These are phyloP conservation scores for Phainopepla nitens DNA, from an alignment of 2,113 vertebrate species.

Conservation along the genomic window DNA sequence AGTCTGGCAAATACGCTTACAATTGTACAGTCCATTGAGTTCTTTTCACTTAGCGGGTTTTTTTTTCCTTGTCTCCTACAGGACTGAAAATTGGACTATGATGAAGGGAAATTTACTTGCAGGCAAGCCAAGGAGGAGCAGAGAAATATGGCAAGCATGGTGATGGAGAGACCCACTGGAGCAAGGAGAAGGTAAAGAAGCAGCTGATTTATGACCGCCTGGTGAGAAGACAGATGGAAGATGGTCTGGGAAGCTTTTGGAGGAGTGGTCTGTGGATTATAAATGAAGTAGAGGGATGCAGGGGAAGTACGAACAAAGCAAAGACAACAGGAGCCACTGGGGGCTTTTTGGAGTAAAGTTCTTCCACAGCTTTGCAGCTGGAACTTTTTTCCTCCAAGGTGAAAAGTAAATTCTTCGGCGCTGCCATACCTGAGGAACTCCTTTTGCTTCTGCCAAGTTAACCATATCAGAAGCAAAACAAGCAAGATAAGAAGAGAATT, in stretches of 20 bases:
- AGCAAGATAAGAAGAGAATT: not conserved
- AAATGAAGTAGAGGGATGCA: not conserved
- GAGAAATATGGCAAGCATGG: not conserved
- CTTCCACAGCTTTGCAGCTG: not conserved
- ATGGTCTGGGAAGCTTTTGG: not conserved
- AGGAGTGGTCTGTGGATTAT: not conserved
- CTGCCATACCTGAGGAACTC: not conserved
- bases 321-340: not conserved
- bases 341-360: not conserved
- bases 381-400: not conserved
- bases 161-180: not conserved
- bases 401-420: not conserved
- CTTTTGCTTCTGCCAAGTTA: not conserved
- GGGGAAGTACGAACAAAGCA: not conserved
- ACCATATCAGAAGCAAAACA: not conserved
- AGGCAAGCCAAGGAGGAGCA: not conserved
- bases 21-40: not conserved
- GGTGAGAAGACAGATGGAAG: not conserved
- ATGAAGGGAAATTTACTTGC: conserved; percentile 1
- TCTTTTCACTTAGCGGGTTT: not conserved
- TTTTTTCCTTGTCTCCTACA: not conserved
- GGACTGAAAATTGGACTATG: not conserved
- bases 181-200: not conserved
- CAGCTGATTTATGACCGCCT: not conserved
- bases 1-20: not conserved